Evolutionary conservation across 1,140 invertebrate genomes (phyloP).

Genomic region (Scylla paramamosain): DNA sequence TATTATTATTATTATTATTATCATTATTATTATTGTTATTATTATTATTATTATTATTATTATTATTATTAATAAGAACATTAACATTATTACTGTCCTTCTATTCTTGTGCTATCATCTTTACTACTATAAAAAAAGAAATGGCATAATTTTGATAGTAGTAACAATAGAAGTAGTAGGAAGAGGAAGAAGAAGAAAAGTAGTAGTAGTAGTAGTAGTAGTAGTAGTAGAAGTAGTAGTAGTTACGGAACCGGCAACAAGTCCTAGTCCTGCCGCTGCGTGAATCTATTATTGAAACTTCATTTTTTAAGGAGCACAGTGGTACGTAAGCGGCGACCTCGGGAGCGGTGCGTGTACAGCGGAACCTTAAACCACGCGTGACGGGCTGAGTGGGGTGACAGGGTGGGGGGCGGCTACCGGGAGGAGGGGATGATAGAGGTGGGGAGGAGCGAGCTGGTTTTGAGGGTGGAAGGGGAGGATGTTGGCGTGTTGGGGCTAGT

Average conservation of each 20-base stretch:
- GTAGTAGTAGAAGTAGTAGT: neutral
- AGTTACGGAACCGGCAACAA: neutral
- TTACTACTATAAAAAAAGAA: no score
- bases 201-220: slow-evolving; percentile 3
- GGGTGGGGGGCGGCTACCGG: neutral
- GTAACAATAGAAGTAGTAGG: neutral
- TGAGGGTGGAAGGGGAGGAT: no score
- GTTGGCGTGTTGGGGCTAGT: no score
- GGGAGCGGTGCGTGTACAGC: neutral
- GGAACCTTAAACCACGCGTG: neutral
- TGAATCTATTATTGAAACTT: no score
- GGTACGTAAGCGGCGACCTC: no score
- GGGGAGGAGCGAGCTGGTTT: no score
- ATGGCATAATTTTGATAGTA: neutral
- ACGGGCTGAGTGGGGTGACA: neutral
- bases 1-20: slow-evolving; percentile 26
- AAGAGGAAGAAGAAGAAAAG: neutral
- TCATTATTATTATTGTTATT: neutral
- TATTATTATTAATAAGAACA: neutral
- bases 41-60: slow-evolving; percentile 3
- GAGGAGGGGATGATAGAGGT: neutral
- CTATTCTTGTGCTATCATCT: neutral
- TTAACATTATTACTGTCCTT: neutral
- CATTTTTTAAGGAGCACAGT: no score
- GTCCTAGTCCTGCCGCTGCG: no score